These are phyloP conservation scores for Cheilosia variabilis DNA, from an alignment of 2,888 invertebrate genomes.

Conservation along the genomic window DNA sequence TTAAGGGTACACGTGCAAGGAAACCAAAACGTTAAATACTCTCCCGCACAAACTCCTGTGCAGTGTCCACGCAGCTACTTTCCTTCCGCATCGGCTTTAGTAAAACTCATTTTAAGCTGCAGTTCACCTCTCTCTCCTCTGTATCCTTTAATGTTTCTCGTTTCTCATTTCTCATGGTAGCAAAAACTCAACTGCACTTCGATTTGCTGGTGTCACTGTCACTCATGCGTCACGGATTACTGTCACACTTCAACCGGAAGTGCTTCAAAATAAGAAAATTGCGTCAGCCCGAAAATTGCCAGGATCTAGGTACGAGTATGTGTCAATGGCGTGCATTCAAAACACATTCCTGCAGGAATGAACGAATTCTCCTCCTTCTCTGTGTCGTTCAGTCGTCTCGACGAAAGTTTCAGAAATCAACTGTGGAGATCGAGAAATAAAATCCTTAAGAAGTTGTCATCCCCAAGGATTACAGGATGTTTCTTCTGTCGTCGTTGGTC, in stretches of 20 bases:
- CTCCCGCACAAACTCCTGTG: no score
- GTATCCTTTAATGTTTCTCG: no score
- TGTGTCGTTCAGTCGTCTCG: background rate
- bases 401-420: constrained; percentile 56
- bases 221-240: constrained; percentile 45
- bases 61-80: no score
- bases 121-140: no score
- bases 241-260: constrained; percentile 60
- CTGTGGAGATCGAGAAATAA: constrained; percentile 33
- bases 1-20: no score
- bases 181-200: background rate
- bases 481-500: constrained; percentile 14
- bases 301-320: constrained; percentile 24
- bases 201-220: constrained; percentile 32
- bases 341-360: constrained; percentile 18
- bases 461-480: constrained; percentile 65
- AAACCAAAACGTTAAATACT: no score
- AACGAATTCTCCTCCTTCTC: background rate
- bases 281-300: constrained; percentile 43
- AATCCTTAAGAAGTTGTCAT: constrained; percentile 65
- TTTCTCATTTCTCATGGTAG: no score
- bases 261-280: constrained; percentile 41
- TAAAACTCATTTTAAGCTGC: no score
- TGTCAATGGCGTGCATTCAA: constrained; percentile 28
- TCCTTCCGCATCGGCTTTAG: no score